Percentiles rank a stretch among this genome's conserved stretches.
Conservation (phyloP, 2,113 vertebrate species). For the Xiphias gladius region DNA sequence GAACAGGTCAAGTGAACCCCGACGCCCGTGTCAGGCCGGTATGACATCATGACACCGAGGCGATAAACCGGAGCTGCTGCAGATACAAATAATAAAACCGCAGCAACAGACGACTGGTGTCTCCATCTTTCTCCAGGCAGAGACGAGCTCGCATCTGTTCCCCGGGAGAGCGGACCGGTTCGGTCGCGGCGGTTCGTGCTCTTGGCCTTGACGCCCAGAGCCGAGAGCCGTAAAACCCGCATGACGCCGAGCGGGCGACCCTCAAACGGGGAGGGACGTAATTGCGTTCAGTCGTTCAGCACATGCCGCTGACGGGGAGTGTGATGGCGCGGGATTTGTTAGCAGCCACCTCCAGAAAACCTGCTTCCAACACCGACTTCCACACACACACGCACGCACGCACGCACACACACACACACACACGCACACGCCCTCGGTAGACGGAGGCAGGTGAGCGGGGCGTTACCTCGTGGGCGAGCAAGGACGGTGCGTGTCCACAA, state of each 20-base stretch:
- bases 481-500: slow-evolving; percentile 81
- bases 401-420: slow-evolving; percentile 13
- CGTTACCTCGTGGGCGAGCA: slow-evolving; percentile 73
- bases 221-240: neutral
- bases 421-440: slow-evolving; percentile 20
- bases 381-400: slow-evolving; percentile 22
- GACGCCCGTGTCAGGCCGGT: slow-evolving; percentile 66
- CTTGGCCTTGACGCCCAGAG: neutral
- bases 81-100: slow-evolving; percentile 44
- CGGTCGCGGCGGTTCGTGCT: no score
- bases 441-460: slow-evolving; percentile 73
- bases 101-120: slow-evolving; percentile 47
- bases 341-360: slow-evolving; percentile 5
- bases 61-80: slow-evolving; percentile 50
- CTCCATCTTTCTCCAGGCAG: slow-evolving; percentile 25
- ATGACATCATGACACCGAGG: slow-evolving; percentile 51
- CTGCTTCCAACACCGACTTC: slow-evolving; percentile 17
- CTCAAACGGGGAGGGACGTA: slow-evolving; percentile 8
- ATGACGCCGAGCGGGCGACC: no score
- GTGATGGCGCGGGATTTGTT: slow-evolving; percentile 23
- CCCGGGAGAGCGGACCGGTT: no score
- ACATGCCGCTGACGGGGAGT: slow-evolving; percentile 47
- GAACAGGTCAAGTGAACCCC: slow-evolving; percentile 51
- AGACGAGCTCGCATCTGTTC: neutral
- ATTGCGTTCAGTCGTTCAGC: slow-evolving; percentile 29